Evolutionary conservation across 2,113 vertebrate genomes (phyloP).

Genomic region (Nesoenas mayeri): DNA sequence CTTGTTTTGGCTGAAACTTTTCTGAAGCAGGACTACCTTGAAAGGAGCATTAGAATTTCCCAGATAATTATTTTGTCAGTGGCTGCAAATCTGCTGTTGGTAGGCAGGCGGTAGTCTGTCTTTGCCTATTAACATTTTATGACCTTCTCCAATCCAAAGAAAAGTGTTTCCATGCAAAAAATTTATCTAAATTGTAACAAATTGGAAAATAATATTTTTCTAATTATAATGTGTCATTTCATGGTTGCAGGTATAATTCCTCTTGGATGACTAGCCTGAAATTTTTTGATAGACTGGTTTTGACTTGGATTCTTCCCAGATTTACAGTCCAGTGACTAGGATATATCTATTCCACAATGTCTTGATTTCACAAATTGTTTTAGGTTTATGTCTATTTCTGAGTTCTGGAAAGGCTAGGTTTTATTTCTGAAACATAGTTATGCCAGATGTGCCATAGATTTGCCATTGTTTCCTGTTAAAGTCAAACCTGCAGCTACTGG

Average conservation of each 20-base stretch:
- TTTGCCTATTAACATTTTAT: background rate
- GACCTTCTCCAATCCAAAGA: background rate
- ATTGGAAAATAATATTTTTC: background rate
- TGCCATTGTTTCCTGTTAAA: background rate
- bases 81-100: background rate
- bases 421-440: background rate
- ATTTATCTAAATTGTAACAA: background rate
- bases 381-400: background rate
- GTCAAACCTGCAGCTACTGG: background rate
- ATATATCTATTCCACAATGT: background rate
- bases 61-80: background rate
- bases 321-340: background rate
- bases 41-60: background rate
- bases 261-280: background rate
- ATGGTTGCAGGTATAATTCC: background rate
- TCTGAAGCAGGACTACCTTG: background rate
- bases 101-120: background rate
- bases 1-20: background rate
- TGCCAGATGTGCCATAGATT: background rate
- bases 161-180: background rate
- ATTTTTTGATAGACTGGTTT: background rate
- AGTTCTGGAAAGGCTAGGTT: background rate
- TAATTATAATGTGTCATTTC: background rate
- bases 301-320: background rate
- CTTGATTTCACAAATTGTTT: background rate